phyloP scores from a whole-genome alignment of 2,113 vertebrate species.

The Chlorodrepanis virens region DNA sequence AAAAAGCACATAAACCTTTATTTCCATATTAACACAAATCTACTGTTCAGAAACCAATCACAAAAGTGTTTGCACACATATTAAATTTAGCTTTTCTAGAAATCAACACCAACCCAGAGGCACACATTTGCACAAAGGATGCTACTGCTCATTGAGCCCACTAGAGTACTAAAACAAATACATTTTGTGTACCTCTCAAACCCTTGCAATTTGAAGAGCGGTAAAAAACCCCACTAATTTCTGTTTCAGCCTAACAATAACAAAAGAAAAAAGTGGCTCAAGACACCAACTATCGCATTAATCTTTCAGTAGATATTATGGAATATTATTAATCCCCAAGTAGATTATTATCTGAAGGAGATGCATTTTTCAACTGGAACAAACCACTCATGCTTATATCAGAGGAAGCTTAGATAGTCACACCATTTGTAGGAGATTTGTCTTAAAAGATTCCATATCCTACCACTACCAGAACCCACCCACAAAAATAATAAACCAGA shows the following conservation, averaged over 20 bases:
- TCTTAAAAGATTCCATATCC: background rate
- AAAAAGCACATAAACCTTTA: background rate
- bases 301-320: background rate
- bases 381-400: background rate
- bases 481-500: background rate
- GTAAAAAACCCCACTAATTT: background rate
- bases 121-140: background rate
- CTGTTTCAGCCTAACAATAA: background rate
- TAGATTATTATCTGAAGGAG: background rate
- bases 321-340: background rate
- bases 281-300: background rate
- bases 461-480: background rate
- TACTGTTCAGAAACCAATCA: background rate
- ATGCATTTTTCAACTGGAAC: background rate
- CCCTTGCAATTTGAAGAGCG: background rate
- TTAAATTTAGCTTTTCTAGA: background rate
- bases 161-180: background rate
- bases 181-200: background rate
- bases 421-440: background rate
- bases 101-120: background rate
- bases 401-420: background rate
- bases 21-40: background rate
- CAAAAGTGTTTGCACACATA: fast-evolving
- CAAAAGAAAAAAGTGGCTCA: background rate
- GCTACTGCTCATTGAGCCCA: background rate